These are phyloP conservation scores for Watsonalla binaria DNA, from an alignment of 2,888 invertebrate species.

Conservation along the genomic window DNA sequence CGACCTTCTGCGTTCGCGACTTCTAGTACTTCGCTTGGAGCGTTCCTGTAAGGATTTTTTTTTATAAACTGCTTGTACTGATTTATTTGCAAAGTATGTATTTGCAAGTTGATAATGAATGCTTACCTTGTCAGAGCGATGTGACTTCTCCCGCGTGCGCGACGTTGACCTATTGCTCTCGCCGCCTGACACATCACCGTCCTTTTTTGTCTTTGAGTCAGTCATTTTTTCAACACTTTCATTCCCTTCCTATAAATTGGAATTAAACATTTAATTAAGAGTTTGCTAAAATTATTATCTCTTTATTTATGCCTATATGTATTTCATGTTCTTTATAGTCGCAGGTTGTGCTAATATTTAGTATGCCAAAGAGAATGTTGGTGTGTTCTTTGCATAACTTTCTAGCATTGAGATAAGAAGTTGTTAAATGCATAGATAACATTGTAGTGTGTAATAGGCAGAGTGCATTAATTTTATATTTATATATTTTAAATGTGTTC, in stretches of 20 bases:
- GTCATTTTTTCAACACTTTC: slow-evolving; percentile 45
- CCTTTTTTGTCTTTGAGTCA: slow-evolving; percentile 60
- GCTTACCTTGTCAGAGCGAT: slow-evolving; percentile 73
- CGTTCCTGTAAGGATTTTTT: slow-evolving; percentile 27
- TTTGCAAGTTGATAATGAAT: slow-evolving; percentile 6
- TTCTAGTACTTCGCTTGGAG: slow-evolving; percentile 58
- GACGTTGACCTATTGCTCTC: slow-evolving; percentile 57
- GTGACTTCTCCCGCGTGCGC: slow-evolving; percentile 58
- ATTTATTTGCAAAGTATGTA: background rate
- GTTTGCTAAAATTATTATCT: too few relatives aligned
- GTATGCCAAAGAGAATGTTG: too few relatives aligned
- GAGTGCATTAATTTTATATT: too few relatives aligned
- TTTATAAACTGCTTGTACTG: background rate
- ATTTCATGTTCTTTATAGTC: too few relatives aligned
- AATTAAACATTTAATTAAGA: background rate
- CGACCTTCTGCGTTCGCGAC: slow-evolving; percentile 73
- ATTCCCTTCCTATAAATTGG: slow-evolving; percentile 47
- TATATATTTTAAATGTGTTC: too few relatives aligned
- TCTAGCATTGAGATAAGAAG: too few relatives aligned
- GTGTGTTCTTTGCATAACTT: too few relatives aligned
- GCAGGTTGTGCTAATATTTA: too few relatives aligned
- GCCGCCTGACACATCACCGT: slow-evolving; percentile 59
- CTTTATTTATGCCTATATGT: too few relatives aligned
- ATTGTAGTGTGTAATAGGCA: too few relatives aligned
- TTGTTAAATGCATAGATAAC: too few relatives aligned